phyloP scores from a whole-genome alignment of 1,140 invertebrate genomes.

The Heliothis subflexa region DNA sequence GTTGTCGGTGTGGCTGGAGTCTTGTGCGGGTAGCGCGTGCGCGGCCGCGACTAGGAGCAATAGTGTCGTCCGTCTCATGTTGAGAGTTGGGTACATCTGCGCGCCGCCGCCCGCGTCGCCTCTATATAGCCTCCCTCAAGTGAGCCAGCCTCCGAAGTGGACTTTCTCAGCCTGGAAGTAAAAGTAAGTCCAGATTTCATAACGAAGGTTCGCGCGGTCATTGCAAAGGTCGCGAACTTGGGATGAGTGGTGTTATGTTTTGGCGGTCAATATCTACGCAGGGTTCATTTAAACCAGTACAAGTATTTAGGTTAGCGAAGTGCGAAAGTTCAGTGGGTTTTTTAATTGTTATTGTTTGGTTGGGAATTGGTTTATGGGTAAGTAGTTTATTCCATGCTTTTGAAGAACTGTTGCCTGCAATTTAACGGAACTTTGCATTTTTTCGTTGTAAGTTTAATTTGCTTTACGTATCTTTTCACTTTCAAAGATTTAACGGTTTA shows the following conservation, averaged over 20 bases:
- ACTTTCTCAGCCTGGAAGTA: conserved; percentile 81
- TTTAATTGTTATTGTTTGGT: conserved; percentile 22
- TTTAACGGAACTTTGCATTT: no score
- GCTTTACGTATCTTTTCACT: no score
- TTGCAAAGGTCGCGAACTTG: conserved; percentile 72
- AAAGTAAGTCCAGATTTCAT: conserved; percentile 82
- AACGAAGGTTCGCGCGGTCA: conserved; percentile 73
- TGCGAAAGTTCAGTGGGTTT: conserved; percentile 42
- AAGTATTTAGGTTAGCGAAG: conserved; percentile 28
- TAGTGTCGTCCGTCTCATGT: conserved; percentile 79
- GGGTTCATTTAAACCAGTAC: not conserved
- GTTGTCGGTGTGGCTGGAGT: conserved; percentile 89
- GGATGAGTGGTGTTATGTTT: conserved; percentile 16
- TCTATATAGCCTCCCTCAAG: conserved; percentile 45
- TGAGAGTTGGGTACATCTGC: conserved; percentile 63
- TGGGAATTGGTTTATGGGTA: conserved; percentile 20
- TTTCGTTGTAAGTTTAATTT: no score
- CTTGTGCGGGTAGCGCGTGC: conserved; percentile 89
- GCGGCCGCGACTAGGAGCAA: conserved; percentile 85
- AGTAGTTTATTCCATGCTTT: conserved; percentile 21
- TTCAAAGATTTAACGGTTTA: no score
- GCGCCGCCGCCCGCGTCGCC: conserved; percentile 57
- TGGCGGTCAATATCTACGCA: not conserved
- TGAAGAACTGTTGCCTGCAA: no score
- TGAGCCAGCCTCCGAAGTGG: conserved; percentile 56